Conservation (phyloP, 2,797 vertebrate genomes). For the Pangasius mekongensis region DNA sequence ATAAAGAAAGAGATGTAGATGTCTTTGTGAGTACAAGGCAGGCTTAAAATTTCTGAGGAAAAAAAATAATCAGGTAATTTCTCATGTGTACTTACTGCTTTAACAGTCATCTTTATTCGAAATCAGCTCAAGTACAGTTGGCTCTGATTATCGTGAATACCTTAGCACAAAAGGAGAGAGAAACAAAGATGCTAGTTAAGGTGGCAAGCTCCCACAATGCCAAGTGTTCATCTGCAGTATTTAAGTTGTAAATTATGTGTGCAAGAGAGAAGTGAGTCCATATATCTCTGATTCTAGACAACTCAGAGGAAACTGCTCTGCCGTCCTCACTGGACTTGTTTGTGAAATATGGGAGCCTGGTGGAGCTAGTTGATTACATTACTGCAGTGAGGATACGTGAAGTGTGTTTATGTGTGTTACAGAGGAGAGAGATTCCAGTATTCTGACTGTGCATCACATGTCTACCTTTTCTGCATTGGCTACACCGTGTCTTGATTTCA, state of each 20-base stretch:
- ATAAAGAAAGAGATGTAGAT: not conserved
- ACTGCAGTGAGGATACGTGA: conserved; percentile 5
- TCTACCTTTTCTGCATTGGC: conserved; percentile 6
- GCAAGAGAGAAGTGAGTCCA: conserved; percentile 39
- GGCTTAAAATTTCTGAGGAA: not conserved
- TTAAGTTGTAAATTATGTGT: conserved; percentile 49
- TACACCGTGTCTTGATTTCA: conserved; percentile 13
- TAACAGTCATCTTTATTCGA: not conserved
- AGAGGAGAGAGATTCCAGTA: not conserved
- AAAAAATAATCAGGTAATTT: not conserved
- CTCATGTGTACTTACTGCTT: not conserved
- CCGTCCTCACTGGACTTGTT: conserved; percentile 36
- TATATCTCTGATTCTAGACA: conserved; percentile 50
- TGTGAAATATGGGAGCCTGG: conserved; percentile 38
- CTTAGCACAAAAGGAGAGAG: not conserved
- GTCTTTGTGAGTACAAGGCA: not conserved
- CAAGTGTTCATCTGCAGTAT: conserved; percentile 45
- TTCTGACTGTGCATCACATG: conserved; percentile 17
- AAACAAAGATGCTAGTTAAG: conserved; percentile 4
- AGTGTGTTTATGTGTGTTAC: not conserved
- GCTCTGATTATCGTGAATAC: not conserved
- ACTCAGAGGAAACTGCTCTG: conserved; percentile 34
- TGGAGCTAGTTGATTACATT: conserved; percentile 42
- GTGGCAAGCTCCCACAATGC: not conserved
- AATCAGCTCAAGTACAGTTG: conserved; percentile 3